Base-by-base conservation (phyloP, 2,888 invertebrate species). In the Hydroisotoma schaefferi region DNA sequence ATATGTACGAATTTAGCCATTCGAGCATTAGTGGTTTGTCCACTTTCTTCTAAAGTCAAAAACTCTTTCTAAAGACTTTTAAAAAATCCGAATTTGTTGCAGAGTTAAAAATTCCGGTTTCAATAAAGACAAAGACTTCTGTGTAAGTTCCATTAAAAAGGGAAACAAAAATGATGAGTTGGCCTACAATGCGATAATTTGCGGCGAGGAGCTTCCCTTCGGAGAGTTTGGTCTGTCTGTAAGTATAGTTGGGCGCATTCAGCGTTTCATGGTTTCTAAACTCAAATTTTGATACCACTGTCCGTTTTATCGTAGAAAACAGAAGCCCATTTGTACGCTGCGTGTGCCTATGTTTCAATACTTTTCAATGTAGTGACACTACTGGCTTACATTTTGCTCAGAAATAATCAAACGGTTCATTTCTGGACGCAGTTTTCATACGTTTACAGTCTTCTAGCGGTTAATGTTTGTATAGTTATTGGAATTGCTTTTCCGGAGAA, bases 321-420 rank as follows among this genome's bases (percentile, higher is more conserved):
- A 4, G 40, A 40, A 40, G 40, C n/a, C 5, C 40, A 40, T 40
- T 40, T 40, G n/a, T 40, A 40, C 40, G 40, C n/a, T 15, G n/a
- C 20, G 5, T 8, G 8, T 40, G 15, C 40, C 5, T 18, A 5
- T 4, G 5, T 40, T 40, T 40, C 40, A 20, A 4, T 40, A 15
- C n/a, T 15, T 10, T 40, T 40, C 20, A 40, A 5, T 5, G 5
- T 40, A 4, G 8, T 15, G 3, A 20, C 40, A 40, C n/a, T 40
- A 5, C 15, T 40, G 3, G 20, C 20, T 40, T 40, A 40, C 20
- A 15, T 40, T 20, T 10, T 15, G 5, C 20, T 40, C 5, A 18
- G 40, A 20, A 40, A 40, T 18, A 5, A 20, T 5, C 40, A 40
- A 4, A 40, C 40, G 15, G 40, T 40, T 40, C 40, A 40, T 15